Evolutionary conservation across 2,113 vertebrate genomes (phyloP), one percentile per base, ranked within the genome.

Genomic region (Eublepharis macularius): DNA sequence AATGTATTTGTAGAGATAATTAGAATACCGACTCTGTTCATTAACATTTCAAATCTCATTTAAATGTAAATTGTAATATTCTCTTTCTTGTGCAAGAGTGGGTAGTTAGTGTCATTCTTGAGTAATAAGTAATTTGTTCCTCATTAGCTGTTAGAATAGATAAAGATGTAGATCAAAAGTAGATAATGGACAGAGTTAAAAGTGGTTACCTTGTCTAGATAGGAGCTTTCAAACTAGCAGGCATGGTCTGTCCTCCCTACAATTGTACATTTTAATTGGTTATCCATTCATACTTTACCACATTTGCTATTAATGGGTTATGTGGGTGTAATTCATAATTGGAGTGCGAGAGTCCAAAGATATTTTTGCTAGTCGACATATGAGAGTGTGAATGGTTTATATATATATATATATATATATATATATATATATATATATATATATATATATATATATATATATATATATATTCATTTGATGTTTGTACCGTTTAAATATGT

Each of bases 11-110:
- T 94, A 91, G 91, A 95, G 95, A 95, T 97, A 97, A 97, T 97
- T 96, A 97, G 94, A 96, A 95, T 95, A 96, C 93, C 87, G 70
- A 54, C 84, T 95, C 84, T 96, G 92, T 95, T 97, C 96, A 97
- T 97, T 97, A 97, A 97, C 96, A 97, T 97, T 97, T 97, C 90
- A 96, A 94, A 96, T 96, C 96, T 97, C 94, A 97, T 97, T 97
- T 97, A 97, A 96, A 97, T 97, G 96, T 97, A 97, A 97, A 97
- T 97, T 94, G 92, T 97, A 97, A 96, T 97, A 96, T 96, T 97
- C 96, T 95, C 93, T 90, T 96, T 95, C n/a, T 94, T 95, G 91
- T 95, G 94, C 87, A 95, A 95, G 92, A 95, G 80, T 94, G 90
- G 91, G 92, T 97, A 96, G 94, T 97, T 96, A 96, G 95, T 96